phyloP scores from a whole-genome alignment of 2,797 vertebrate genomes.

The Orientallactaga sibirica region DNA sequence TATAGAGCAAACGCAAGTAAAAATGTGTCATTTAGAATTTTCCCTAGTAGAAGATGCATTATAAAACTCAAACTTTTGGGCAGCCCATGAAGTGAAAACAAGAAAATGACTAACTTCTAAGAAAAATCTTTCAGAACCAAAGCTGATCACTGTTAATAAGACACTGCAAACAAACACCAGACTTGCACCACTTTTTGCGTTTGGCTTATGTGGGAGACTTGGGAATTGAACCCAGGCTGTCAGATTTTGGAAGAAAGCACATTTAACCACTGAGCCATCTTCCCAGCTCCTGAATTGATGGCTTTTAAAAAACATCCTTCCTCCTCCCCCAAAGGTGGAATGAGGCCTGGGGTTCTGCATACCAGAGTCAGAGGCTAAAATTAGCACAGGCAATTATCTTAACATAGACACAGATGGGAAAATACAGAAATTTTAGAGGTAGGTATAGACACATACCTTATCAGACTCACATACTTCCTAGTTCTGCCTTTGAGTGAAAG shows the following conservation, averaged over 20 bases:
- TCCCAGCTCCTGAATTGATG: background rate
- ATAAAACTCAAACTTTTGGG: slow-evolving; percentile 31
- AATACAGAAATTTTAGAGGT: background rate
- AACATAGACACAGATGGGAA: background rate
- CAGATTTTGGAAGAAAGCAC: no score
- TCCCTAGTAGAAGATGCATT: slow-evolving; percentile 26
- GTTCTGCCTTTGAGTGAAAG: background rate
- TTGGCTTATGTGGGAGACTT: no score
- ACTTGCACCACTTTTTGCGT: no score
- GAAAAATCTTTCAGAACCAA: slow-evolving; percentile 28
- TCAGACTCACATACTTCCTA: background rate
- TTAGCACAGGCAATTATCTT: background rate
- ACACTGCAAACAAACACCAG: background rate
- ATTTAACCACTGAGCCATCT: no score
- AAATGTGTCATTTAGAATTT: no score
- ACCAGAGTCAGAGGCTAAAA: background rate
- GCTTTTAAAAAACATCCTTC: slow-evolving; percentile 30
- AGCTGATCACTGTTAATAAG: background rate
- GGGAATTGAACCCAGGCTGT: no score
- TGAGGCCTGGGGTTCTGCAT: background rate
- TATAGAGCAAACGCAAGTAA: no score
- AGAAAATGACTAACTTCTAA: slow-evolving; percentile 20
- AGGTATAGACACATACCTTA: background rate
- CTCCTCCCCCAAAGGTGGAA: background rate
- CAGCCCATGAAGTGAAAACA: background rate